Evolutionary conservation across 2,113 vertebrate species (phyloP), one percentile per base, ranked within the genome.

Genomic region (Eolophus roseicapilla): DNA sequence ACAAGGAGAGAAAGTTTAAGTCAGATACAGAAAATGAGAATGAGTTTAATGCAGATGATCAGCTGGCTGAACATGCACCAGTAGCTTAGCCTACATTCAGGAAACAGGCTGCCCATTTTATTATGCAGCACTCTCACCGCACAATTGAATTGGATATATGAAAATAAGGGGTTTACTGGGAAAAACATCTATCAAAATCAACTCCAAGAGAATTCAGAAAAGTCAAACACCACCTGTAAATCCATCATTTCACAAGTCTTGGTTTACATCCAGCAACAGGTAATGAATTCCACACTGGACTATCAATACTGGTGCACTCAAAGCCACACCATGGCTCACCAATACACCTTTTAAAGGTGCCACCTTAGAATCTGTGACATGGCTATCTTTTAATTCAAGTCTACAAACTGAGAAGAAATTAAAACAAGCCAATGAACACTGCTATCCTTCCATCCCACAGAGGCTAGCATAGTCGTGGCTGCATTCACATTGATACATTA

Each of bases 1-100:
- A 99, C 98, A 98, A 98, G 98, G 98, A 99, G 98, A 99, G 98
- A 99, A 98, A 99, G 98, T 99, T 99, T 98, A 99, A 98, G 98
- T 99, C 99, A 99, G 98, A 98, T 98, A 98, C 83, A 99, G 98
- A 98, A 98, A 98, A 99, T 98, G 98, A 98, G 98, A 98, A 98
- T 99, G 98, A 98, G 97, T 97, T 98, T 97, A 98, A 98, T 99
- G 99, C 98, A 98, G 98, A 99, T 99, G 99, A 97, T 97, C 97
- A 97, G 97, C 98, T 97, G 98, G 98, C 98, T 97, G 93, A 96
- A 97, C 99, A 99, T 99, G 98, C 98, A 98, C 88, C 97, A 95
- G 92, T 92, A 97, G 96, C 92, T 96, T 95, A 82, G 35, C 75
- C 96, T 96, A 93, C 57, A 90, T 95, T 91, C 86, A 94, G 88